phyloP scores from a whole-genome alignment of 2,113 vertebrate species.

The Rhea americana region DNA sequence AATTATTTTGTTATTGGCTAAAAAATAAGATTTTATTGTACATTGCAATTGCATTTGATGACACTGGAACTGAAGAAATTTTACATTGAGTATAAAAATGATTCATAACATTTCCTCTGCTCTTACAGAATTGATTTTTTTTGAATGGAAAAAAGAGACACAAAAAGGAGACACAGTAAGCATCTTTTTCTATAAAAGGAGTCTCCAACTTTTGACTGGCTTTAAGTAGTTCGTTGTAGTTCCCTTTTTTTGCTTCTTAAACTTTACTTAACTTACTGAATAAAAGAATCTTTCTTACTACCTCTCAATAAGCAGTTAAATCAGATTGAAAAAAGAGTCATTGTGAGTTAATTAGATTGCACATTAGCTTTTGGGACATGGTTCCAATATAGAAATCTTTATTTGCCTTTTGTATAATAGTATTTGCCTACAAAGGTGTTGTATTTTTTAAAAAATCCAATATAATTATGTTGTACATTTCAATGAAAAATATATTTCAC shows the following conservation, averaged over 20 bases:
- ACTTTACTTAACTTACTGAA: not conserved
- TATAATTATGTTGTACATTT: not conserved
- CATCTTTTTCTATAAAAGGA: not conserved
- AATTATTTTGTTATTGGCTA: not conserved
- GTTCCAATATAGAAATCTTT: not conserved
- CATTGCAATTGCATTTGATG: not conserved
- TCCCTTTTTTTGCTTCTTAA: not conserved
- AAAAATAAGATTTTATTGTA: not conserved
- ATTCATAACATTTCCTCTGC: not conserved
- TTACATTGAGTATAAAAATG: not conserved
- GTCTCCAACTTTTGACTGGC: not conserved
- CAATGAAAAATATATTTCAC: not conserved
- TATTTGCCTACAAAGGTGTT: not conserved
- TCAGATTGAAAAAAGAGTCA: not conserved
- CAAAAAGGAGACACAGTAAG: not conserved
- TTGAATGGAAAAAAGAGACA: not conserved
- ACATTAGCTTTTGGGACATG: not conserved
- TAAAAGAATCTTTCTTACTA: not conserved
- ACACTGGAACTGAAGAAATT: not conserved
- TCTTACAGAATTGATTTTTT: not conserved
- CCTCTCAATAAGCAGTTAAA: constrained; percentile 17
- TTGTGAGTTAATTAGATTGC: constrained; percentile 10
- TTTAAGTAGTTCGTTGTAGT: not conserved
- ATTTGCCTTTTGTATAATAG: not conserved
- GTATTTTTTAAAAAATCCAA: not conserved